Conservation (phyloP, 2,113 vertebrate genomes). For the Phoxinus phoxinus region DNA sequence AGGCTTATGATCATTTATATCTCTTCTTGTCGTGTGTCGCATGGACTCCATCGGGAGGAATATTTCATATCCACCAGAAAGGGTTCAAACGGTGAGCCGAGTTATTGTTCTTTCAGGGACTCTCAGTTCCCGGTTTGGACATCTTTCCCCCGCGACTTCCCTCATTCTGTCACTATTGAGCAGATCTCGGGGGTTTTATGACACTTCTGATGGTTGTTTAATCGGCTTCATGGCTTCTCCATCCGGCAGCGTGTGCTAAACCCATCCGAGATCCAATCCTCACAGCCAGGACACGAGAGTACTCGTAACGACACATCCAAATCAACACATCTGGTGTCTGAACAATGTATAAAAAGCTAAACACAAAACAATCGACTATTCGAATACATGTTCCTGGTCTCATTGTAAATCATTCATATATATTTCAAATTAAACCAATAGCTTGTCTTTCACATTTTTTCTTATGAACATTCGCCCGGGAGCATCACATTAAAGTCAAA, state of each 20-base stretch:
- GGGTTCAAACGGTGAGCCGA: background rate
- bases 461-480: too few species aligned
- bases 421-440: background rate
- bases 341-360: background rate
- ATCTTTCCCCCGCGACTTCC: background rate
- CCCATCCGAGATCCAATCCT: constrained; percentile 3
- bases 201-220: constrained; percentile 18
- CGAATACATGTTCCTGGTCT: background rate
- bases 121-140: constrained; percentile 1
- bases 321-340: background rate
- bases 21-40: background rate
- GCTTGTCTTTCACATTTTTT: too few species aligned
- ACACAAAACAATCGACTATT: background rate
- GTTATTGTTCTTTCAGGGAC: constrained; percentile 10
- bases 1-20: background rate
- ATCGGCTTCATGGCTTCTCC: constrained; percentile 30
- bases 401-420: background rate
- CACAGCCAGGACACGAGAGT: background rate
- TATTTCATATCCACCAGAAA: background rate
- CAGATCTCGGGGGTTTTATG: constrained; percentile 28
- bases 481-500: too few species aligned
- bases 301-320: background rate
- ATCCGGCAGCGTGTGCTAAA: constrained; percentile 40
- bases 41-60: background rate
- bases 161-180: background rate